Evolutionary conservation across 2,797 vertebrate genomes (phyloP).

Genomic region (Phoxinus dragarum): DNA sequence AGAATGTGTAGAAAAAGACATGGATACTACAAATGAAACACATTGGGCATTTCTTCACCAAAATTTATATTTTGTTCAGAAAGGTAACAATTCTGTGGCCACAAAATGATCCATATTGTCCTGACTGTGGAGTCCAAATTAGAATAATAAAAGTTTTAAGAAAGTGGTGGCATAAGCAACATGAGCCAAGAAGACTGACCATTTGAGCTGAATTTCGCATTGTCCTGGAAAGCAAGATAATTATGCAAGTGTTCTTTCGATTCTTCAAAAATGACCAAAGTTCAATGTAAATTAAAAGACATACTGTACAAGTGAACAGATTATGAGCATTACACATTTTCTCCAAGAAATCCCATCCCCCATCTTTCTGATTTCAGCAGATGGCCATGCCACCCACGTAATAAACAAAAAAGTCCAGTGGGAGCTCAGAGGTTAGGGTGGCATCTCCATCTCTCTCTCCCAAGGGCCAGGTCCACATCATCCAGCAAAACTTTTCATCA

Average conservation of each 20-base stretch:
- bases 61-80: not conserved
- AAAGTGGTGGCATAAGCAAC: not conserved
- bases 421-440: conserved; percentile 49
- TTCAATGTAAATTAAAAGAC: conserved; percentile 5
- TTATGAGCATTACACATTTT: conserved; percentile 56
- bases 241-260: not conserved
- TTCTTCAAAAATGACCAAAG: conserved; percentile 17
- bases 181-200: not conserved
- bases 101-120: not conserved
- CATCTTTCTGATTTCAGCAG: conserved; percentile 61
- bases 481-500: conserved; percentile 50
- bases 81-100: not conserved
- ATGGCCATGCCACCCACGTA: conserved; percentile 64
- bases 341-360: conserved; percentile 45
- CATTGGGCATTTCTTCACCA: not conserved
- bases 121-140: not conserved
- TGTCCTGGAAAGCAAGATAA: not conserved
- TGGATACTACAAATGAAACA: not conserved
- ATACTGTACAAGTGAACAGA: conserved; percentile 14
- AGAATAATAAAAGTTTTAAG: not conserved
- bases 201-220: not conserved
- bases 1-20: conserved; percentile 21
- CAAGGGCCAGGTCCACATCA: conserved; percentile 36
- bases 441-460: conserved; percentile 46
- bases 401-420: conserved; percentile 53